Conservation (phyloP, 2,797 vertebrate species). For the Gymnoscopelus braueri region DNA sequence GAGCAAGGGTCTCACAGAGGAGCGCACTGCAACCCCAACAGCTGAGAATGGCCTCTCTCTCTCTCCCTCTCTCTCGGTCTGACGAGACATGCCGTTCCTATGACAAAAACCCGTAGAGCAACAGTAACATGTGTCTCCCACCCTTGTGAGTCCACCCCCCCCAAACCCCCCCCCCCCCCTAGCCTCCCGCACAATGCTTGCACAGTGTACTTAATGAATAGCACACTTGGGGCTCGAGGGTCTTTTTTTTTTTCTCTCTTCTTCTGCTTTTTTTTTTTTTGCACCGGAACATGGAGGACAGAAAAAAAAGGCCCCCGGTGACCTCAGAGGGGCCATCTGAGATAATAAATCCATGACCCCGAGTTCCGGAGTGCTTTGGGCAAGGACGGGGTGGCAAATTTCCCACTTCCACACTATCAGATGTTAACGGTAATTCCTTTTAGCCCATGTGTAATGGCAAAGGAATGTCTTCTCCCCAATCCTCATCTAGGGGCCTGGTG, state of each 20-base stretch:
- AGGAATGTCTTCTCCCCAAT: constrained; percentile 90
- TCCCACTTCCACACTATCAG: constrained; percentile 98
- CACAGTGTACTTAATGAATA: constrained; percentile 83
- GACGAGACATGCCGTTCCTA: constrained; percentile 93
- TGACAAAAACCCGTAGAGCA: constrained; percentile 90
- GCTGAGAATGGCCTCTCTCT: constrained; percentile 85
- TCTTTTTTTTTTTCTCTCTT: background rate
- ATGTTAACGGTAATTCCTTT: constrained; percentile 97
- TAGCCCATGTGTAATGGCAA: constrained; percentile 93
- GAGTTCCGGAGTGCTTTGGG: constrained; percentile 92
- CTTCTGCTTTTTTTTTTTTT: constrained; percentile 47
- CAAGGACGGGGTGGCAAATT: constrained; percentile 92
- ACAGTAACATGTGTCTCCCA: constrained; percentile 88
- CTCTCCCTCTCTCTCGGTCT: constrained; percentile 43
- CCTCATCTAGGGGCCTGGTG: constrained; percentile 88
- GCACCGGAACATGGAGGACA: constrained; percentile 61
- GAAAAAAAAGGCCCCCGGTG: constrained; percentile 64
- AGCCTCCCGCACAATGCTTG: constrained; percentile 59
- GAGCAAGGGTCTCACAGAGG: constrained; percentile 80
- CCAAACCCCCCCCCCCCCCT: constrained; percentile 8
- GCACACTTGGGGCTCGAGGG: constrained; percentile 79
- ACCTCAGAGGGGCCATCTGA: constrained; percentile 87
- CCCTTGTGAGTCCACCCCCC: constrained; percentile 58
- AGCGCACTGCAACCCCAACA: constrained; percentile 87
- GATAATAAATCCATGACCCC: constrained; percentile 90